Conservation (phyloP, 2,888 invertebrate species). For the Leptopilina drosophilae region DNA sequence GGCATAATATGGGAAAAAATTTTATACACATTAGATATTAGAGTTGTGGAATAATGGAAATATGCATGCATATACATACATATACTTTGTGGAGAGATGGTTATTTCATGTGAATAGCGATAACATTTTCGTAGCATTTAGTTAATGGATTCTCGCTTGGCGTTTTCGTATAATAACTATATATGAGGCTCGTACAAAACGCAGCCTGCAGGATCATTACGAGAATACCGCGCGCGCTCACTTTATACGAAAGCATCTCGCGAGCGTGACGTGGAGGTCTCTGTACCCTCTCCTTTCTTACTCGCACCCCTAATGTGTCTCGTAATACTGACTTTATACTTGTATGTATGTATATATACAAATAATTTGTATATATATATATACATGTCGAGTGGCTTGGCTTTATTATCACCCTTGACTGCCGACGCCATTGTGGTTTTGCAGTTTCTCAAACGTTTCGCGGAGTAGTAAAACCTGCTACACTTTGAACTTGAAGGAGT, state of each 20-base stretch:
- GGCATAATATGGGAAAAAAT: no score
- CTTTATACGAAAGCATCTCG: conserved; percentile 38
- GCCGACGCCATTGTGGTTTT: conserved; percentile 14
- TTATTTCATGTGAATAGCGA: conserved; percentile 61
- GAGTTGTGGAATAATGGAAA: no score
- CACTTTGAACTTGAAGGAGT: conserved; percentile 1
- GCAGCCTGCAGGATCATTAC: conserved; percentile 12
- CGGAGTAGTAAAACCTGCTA: conserved; percentile 16
- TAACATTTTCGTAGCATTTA: conserved; percentile 63
- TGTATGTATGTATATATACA: background rate
- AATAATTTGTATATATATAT: background rate
- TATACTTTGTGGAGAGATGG: conserved; percentile 46
- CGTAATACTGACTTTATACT: conserved; percentile 6
- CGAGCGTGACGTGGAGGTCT: conserved; percentile 10
- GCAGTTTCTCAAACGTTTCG: conserved; percentile 29
- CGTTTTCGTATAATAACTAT: conserved; percentile 28
- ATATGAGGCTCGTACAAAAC: conserved; percentile 17
- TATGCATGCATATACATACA: background rate
- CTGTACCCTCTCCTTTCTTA: conserved; percentile 29
- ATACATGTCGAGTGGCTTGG: conserved; percentile 16
- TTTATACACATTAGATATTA: no score
- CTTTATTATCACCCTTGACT: conserved; percentile 30
- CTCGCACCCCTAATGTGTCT: conserved; percentile 4
- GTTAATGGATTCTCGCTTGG: conserved; percentile 54
- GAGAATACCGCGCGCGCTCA: conserved; percentile 27